Evolutionary conservation across 2,797 vertebrate genomes (phyloP).

Genomic region (Cyprinella venusta): DNA sequence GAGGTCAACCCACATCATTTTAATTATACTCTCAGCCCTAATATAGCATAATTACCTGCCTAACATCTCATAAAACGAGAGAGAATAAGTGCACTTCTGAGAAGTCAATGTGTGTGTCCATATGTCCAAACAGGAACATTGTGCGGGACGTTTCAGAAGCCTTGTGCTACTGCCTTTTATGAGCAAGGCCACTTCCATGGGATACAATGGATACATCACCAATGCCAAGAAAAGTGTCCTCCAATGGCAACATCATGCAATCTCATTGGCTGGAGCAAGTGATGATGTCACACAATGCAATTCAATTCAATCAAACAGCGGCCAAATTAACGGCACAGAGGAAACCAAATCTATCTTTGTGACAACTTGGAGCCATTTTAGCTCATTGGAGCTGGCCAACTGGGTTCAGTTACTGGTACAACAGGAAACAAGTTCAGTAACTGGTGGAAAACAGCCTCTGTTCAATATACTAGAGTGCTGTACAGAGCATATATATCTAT

Average conservation of each 20-base stretch:
- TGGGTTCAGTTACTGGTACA: conserved; percentile 13
- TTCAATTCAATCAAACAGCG: conserved; percentile 40
- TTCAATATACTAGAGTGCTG: neutral
- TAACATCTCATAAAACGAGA: neutral
- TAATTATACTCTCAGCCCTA: neutral
- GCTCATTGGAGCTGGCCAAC: conserved; percentile 18
- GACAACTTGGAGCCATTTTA: conserved; percentile 32
- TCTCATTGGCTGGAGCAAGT: conserved; percentile 14
- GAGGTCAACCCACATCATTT: neutral
- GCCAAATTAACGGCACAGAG: conserved; percentile 4
- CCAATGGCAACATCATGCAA: neutral
- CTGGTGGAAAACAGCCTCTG: neutral
- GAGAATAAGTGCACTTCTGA: neutral
- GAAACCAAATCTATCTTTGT: conserved; percentile 42
- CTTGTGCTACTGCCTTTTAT: conserved; percentile 9
- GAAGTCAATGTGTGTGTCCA: neutral
- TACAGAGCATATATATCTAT: neutral
- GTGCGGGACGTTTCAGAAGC: neutral
- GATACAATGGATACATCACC: neutral
- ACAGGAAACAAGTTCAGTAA: conserved; percentile 18
- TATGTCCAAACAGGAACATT: conserved; percentile 16
- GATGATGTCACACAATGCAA: conserved; percentile 32
- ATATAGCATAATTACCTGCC: too few species aligned
- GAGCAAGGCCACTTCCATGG: neutral
- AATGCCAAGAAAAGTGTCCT: conserved; percentile 3